Conservation (phyloP, 2,797 vertebrate genomes). For the Salarias fasciatus region DNA sequence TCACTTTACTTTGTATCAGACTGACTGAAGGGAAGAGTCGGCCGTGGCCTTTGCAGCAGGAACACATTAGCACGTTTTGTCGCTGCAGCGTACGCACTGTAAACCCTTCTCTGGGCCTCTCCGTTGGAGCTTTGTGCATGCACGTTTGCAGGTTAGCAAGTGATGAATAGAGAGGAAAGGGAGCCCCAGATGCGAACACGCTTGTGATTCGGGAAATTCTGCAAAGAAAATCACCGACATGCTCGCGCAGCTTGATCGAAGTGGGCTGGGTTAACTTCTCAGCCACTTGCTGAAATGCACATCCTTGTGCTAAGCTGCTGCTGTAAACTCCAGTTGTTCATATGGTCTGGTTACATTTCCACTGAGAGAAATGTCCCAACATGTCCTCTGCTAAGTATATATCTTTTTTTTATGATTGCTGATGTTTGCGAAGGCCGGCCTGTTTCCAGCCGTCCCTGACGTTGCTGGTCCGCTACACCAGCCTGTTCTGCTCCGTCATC, state of each 20-base stretch:
- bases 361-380: slow-evolving; percentile 41
- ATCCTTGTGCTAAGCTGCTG: slow-evolving; percentile 63
- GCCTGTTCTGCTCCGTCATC: slow-evolving; percentile 77
- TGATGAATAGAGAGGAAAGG: slow-evolving; percentile 19
- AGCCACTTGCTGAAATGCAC: slow-evolving; percentile 70
- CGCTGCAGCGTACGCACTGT: slow-evolving; percentile 19
- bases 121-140: slow-evolving; percentile 20
- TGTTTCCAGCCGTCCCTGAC: slow-evolving; percentile 20
- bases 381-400: slow-evolving; percentile 12
- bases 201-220: slow-evolving; percentile 16
- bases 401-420: slow-evolving; percentile 36
- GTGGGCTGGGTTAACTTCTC: slow-evolving; percentile 52
- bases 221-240: slow-evolving; percentile 38
- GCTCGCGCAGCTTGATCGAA: slow-evolving; percentile 43
- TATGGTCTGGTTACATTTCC: slow-evolving; percentile 68
- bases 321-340: slow-evolving; percentile 41
- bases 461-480: slow-evolving; percentile 43
- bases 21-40: slow-evolving; percentile 8
- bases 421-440: slow-evolving; percentile 30
- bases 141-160: slow-evolving; percentile 26
- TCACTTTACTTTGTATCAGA: slow-evolving; percentile 5
- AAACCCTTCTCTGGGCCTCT: slow-evolving; percentile 35
- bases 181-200: slow-evolving; percentile 13
- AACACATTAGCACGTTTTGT: slow-evolving; percentile 33
- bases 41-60: slow-evolving; percentile 25